These are phyloP conservation scores for Malthinus seriepunctatus DNA, from an alignment of 2,888 invertebrate genomes.

Conservation along the genomic window DNA sequence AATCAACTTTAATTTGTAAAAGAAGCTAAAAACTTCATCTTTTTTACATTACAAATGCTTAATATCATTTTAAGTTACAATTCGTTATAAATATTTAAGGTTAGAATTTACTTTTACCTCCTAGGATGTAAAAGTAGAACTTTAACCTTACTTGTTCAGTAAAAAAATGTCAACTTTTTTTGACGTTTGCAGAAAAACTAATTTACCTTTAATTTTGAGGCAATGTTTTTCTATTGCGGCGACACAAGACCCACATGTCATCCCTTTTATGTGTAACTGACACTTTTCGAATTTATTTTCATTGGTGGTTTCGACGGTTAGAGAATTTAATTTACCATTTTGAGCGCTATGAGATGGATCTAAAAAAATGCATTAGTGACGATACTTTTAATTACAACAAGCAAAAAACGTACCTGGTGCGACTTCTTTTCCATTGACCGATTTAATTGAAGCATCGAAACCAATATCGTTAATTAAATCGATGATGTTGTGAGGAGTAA, in stretches of 20 bases:
- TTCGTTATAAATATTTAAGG: too few relatives aligned
- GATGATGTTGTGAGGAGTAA: slow-evolving; percentile 64
- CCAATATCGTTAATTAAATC: slow-evolving; percentile 79
- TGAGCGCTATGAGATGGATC: background rate
- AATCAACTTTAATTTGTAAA: too few relatives aligned
- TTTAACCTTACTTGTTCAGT: too few relatives aligned
- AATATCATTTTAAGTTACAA: too few relatives aligned
- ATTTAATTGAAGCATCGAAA: slow-evolving; percentile 67
- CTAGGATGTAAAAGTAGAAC: too few relatives aligned
- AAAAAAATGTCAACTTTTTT: too few relatives aligned
- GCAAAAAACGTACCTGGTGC: slow-evolving; percentile 23
- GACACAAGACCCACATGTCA: slow-evolving; percentile 97
- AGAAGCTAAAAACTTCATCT: too few relatives aligned
- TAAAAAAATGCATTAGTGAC: background rate
- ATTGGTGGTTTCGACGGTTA: background rate
- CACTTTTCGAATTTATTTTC: slow-evolving; percentile 57
- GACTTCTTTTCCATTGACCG: slow-evolving; percentile 48
- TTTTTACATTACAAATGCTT: too few relatives aligned
- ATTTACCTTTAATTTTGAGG: slow-evolving; percentile 73
- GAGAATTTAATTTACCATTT: too few relatives aligned
- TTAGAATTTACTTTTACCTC: too few relatives aligned
- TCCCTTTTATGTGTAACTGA: slow-evolving; percentile 79
- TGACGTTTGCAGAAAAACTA: too few relatives aligned
- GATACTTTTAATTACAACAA: too few relatives aligned
- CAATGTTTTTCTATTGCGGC: slow-evolving; percentile 94